These are phyloP conservation scores for Dryococelus australis DNA, from an alignment of 2,888 invertebrate species.

Conservation along the genomic window DNA sequence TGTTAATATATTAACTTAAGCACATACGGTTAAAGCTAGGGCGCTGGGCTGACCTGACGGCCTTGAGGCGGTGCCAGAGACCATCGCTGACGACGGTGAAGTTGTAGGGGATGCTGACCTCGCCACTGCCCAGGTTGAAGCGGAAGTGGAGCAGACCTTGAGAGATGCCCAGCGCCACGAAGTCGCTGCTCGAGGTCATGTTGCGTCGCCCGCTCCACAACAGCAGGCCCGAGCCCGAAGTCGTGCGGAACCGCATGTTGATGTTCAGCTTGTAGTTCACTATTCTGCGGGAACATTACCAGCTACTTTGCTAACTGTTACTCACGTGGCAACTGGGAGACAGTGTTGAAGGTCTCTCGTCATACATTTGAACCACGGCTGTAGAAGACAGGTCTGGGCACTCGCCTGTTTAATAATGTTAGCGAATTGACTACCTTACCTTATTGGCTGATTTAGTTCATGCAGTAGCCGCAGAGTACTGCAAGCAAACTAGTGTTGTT, in stretches of 20 bases:
- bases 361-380: too few species aligned
- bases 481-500: too few species aligned
- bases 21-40: too few species aligned
- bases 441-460: too few species aligned
- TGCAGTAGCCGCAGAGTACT: too few species aligned
- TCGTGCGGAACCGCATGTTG: slow-evolving; percentile 84
- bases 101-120: slow-evolving; percentile 84
- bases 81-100: slow-evolving; percentile 88
- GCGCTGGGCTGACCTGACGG: slow-evolving; percentile 66
- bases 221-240: slow-evolving; percentile 74
- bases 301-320: neutral
- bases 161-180: slow-evolving; percentile 84
- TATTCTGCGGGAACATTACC: slow-evolving; percentile 63
- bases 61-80: slow-evolving; percentile 80
- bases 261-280: slow-evolving; percentile 86
- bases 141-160: slow-evolving; percentile 76
- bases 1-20: too few species aligned
- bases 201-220: slow-evolving; percentile 82
- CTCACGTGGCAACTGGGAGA: too few species aligned
- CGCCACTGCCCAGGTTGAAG: slow-evolving; percentile 88
- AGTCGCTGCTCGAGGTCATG: slow-evolving; percentile 71
- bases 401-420: too few species aligned
- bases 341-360: too few species aligned
- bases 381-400: too few species aligned
- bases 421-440: too few species aligned